These are phyloP conservation scores for Camarhynchus parvulus DNA, from an alignment of 2,113 vertebrate species.

Conservation along the genomic window DNA sequence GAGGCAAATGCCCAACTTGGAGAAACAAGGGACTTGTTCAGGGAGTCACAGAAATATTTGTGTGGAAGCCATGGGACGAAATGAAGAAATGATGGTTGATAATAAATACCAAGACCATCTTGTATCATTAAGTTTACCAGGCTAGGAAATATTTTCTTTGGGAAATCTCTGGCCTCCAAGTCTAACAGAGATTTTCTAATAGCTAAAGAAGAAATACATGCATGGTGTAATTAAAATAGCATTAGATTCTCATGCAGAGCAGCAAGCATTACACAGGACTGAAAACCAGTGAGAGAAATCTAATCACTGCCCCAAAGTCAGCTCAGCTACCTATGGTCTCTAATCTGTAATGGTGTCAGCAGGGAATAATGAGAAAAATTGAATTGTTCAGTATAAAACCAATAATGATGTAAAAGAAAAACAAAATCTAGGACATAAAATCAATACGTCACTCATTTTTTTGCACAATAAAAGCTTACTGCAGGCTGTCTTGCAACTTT, in stretches of 20 bases:
- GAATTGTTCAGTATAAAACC: background rate
- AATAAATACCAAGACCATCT: background rate
- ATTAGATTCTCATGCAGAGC: background rate
- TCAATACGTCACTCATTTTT: background rate
- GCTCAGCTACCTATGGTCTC: background rate
- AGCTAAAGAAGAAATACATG: background rate
- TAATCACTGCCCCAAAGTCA: background rate
- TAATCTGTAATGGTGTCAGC: background rate
- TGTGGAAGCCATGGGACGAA: conserved; percentile 10
- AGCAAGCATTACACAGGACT: background rate
- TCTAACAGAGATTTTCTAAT: background rate
- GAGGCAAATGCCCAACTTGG: background rate
- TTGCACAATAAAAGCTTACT: background rate
- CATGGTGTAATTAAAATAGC: background rate
- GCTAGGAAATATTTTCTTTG: background rate
- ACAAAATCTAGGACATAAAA: background rate
- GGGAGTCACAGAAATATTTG: conserved; percentile 5
- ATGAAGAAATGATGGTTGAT: background rate
- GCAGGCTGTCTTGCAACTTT: background rate
- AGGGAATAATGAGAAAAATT: background rate
- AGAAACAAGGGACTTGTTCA: background rate
- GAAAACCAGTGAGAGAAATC: background rate
- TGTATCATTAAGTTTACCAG: background rate
- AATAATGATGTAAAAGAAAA: background rate
- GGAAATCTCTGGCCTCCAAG: background rate